Percentiles rank a stretch among this genome's conserved stretches.
These are phyloP conservation scores for Adoxophyes honmai DNA, from an alignment of 1,140 invertebrate species.

Conservation along the genomic window DNA sequence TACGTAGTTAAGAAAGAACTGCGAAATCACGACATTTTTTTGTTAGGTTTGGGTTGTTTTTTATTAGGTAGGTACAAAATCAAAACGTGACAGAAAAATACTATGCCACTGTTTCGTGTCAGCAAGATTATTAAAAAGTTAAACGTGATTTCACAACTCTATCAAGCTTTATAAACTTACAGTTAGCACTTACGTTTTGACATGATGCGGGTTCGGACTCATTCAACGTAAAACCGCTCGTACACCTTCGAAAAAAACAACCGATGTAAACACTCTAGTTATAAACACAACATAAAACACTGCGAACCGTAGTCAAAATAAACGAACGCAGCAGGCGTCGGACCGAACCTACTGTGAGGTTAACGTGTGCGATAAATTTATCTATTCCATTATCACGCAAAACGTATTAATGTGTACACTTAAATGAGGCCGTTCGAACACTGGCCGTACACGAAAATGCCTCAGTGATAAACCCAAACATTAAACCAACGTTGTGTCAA, in stretches of 20 bases:
- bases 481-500: no score
- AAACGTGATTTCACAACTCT: no score
- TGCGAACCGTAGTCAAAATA: background rate
- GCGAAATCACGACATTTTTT: no score
- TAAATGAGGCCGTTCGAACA: background rate
- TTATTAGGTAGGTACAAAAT: no score
- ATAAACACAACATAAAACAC: conserved; percentile 4
- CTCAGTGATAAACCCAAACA: no score
- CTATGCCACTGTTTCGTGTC: no score
- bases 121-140: no score
- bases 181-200: conserved; percentile 46
- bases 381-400: conserved; percentile 12
- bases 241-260: conserved; percentile 34
- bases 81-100: no score
- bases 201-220: conserved; percentile 27
- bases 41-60: no score
- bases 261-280: conserved; percentile 7
- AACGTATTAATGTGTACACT: conserved; percentile 1
- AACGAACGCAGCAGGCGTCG: background rate
- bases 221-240: conserved; percentile 17
- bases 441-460: no score
- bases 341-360: background rate
- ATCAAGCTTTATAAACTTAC: no score
- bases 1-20: no score
- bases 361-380: background rate